These are phyloP conservation scores for Eulemur albifrons DNA, from an alignment of 2,797 vertebrate genomes.

Conservation along the genomic window DNA sequence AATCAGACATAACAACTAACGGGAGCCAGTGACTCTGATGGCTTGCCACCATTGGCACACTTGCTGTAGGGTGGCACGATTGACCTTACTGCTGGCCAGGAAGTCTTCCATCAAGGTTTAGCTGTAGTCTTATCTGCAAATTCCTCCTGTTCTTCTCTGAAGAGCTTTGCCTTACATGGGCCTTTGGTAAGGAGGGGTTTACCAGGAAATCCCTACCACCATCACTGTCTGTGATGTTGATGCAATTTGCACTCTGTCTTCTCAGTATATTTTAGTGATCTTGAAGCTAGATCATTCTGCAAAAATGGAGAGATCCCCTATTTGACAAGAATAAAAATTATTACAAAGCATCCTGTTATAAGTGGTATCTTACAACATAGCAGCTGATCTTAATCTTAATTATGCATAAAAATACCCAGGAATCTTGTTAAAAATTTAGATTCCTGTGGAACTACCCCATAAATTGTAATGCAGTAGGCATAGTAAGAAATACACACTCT, in stretches of 20 bases:
- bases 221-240: neutral
- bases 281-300: neutral
- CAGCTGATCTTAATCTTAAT: neutral
- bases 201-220: neutral
- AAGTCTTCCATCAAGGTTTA: constrained; percentile 6
- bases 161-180: neutral
- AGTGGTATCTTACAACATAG: neutral
- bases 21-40: neutral
- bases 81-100: neutral
- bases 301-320: neutral
- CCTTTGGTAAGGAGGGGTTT: neutral
- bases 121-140: neutral
- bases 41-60: neutral
- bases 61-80: neutral
- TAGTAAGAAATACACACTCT: neutral
- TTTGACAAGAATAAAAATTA: neutral
- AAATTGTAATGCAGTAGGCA: neutral
- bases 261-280: neutral
- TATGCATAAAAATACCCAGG: neutral
- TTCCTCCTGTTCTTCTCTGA: neutral
- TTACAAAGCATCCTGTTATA: neutral
- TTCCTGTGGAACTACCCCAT: neutral
- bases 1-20: constrained; percentile 37
- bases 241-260: neutral
- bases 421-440: neutral